Evolutionary conservation across 2,888 invertebrate species (phyloP).

Genomic region (Merodon equestris): DNA sequence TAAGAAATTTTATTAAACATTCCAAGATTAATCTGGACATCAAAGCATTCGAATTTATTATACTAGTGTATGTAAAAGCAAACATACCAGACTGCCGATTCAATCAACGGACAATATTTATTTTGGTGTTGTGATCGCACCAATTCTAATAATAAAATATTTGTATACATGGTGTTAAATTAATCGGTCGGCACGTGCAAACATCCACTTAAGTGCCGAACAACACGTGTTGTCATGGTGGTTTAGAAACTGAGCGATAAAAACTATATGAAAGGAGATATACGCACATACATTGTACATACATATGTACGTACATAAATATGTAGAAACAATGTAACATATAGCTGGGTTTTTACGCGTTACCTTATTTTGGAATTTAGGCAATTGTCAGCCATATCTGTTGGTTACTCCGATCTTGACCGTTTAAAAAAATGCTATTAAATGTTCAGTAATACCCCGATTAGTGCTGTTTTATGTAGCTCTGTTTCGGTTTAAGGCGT

Average conservation of each 20-base stretch:
- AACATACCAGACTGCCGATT: conserved; percentile 61
- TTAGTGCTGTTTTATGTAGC: no score
- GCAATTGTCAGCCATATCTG: no score
- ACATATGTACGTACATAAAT: no score
- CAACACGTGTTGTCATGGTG: conserved; percentile 50
- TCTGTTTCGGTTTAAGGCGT: no score
- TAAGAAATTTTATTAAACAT: conserved; percentile 63
- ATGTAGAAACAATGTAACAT: no score
- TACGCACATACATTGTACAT: no score
- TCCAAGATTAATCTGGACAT: conserved; percentile 64
- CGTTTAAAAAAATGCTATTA: no score
- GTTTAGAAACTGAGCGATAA: conserved; percentile 23
- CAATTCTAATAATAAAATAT: conserved; percentile 68
- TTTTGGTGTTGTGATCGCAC: conserved; percentile 66
- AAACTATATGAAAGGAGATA: conserved; percentile 19
- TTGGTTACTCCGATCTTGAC: no score
- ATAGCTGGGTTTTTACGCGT: no score
- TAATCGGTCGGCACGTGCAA: conserved; percentile 63
- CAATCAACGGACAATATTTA: conserved; percentile 67
- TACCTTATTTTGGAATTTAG: no score
- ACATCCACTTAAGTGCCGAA: conserved; percentile 62
- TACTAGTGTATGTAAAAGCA: conserved; percentile 44
- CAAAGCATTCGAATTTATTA: conserved; percentile 38
- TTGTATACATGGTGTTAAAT: conserved; percentile 69
- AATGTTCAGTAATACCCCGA: no score